phyloP scores from a whole-genome alignment of 2,888 invertebrate genomes.

The Sinotaia quadrata region DNA sequence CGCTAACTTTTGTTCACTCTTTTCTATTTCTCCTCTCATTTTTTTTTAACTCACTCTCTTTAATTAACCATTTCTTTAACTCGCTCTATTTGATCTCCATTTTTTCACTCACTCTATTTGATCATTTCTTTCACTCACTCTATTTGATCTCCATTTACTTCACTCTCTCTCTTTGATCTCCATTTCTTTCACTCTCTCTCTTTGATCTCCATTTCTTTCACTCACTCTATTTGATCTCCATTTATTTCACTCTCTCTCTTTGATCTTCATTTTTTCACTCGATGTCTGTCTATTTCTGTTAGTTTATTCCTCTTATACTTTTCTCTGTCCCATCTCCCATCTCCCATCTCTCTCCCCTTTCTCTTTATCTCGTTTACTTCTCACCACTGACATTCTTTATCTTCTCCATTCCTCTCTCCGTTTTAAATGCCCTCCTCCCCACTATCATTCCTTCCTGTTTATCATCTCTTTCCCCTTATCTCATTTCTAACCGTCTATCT shows the following conservation, averaged over 20 bases:
- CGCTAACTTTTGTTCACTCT: neutral
- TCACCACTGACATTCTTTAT: no score
- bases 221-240: neutral
- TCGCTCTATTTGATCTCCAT: slow-evolving; percentile 3
- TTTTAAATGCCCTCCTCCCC: no score
- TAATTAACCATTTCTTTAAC: neutral
- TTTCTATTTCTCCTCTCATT: slow-evolving; percentile 1
- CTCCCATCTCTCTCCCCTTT: no score
- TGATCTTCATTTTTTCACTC: neutral
- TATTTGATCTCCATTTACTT: no score
- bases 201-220: neutral
- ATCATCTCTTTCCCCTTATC: no score
- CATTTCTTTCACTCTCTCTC: neutral
- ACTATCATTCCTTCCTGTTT: no score
- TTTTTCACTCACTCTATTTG: slow-evolving; percentile 6
- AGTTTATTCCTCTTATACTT: neutral
- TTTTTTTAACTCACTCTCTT: neutral
- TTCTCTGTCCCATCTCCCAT: no score
- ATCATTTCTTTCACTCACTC: no score
- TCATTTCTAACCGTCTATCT: no score
- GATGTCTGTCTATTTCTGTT: neutral
- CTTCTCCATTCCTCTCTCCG: no score
- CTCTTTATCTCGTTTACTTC: no score
- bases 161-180: neutral
- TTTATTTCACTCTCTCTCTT: neutral